A percentile compares a stretch with the other conserved stretches of the same genome.
These are phyloP conservation scores for Denticeps clupeoides DNA, from an alignment of 2,797 vertebrate species.

Conservation along the genomic window DNA sequence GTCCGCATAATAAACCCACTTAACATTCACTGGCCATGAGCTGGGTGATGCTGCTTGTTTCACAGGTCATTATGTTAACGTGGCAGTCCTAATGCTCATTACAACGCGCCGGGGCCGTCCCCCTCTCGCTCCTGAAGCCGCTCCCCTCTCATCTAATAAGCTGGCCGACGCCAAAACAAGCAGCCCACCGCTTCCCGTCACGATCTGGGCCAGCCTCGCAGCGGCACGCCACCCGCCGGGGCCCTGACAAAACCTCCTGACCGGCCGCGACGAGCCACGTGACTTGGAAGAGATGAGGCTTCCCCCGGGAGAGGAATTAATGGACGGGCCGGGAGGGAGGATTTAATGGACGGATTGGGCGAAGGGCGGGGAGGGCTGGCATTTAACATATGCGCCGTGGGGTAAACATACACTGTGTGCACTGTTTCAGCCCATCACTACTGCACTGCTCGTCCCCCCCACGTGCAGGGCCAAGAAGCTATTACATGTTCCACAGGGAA, in stretches of 20 bases:
- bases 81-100: constrained; percentile 65
- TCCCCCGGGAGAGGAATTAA: constrained; percentile 14
- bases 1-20: constrained; percentile 57
- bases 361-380: neutral
- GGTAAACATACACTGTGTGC: constrained; percentile 23
- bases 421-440: no score
- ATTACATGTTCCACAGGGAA: no score
- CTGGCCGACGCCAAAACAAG: constrained; percentile 15
- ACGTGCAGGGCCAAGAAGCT: no score
- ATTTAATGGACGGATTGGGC: constrained; percentile 13
- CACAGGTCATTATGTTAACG: constrained; percentile 70
- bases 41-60: constrained; percentile 58
- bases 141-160: constrained; percentile 13
- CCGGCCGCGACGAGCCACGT: neutral
- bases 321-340: neutral
- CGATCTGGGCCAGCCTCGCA: neutral
- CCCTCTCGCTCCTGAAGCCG: neutral
- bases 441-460: no score
- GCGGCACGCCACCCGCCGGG: neutral
- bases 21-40: constrained; percentile 53
- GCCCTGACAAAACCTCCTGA: neutral
- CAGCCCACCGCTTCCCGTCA: neutral
- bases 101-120: constrained; percentile 17
- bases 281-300: neutral
- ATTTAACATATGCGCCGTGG: constrained; percentile 26